phyloP scores from a whole-genome alignment of 2,888 invertebrate genomes.

The Deladenus siricidicola region DNA sequence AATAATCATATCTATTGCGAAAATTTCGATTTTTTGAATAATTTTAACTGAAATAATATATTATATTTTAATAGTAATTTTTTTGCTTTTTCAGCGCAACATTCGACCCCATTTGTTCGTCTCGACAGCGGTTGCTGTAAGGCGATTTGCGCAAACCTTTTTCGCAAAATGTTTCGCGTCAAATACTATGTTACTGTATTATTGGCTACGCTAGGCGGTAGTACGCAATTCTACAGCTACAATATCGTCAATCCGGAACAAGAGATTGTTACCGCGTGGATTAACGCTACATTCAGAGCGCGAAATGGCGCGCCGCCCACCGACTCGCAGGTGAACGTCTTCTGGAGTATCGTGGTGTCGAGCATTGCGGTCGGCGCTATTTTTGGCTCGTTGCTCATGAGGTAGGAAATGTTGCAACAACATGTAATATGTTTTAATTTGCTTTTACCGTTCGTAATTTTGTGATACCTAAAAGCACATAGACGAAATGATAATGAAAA shows the following conservation, averaged over 20 bases:
- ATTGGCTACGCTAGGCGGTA: slow-evolving; percentile 45
- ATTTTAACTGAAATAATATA: too few relatives aligned
- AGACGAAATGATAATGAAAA: too few relatives aligned
- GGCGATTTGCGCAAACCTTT: too few relatives aligned
- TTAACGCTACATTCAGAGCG: slow-evolving; percentile 45
- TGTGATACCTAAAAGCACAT: too few relatives aligned
- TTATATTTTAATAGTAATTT: too few relatives aligned
- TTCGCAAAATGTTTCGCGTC: slow-evolving; percentile 21
- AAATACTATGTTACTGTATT: slow-evolving; percentile 41
- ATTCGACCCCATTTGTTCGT: too few relatives aligned
- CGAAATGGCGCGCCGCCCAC: slow-evolving; percentile 24
- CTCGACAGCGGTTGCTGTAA: too few relatives aligned
- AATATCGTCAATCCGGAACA: slow-evolving; percentile 50
- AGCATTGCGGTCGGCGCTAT: slow-evolving; percentile 49
- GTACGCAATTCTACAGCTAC: slow-evolving; percentile 50
- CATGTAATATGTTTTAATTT: too few relatives aligned
- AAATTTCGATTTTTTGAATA: too few relatives aligned
- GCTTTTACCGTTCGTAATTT: too few relatives aligned
- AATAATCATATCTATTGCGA: too few relatives aligned
- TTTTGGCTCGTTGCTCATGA: slow-evolving; percentile 51
- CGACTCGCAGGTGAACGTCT: slow-evolving; percentile 41
- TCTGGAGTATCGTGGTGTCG: slow-evolving; percentile 56
- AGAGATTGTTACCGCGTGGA: slow-evolving; percentile 40
- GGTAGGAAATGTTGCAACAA: slow-evolving; percentile 36
- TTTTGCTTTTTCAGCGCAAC: too few relatives aligned